Evolutionary conservation across 2,797 vertebrate genomes (phyloP), one percentile per base, ranked within the genome.

Genomic region (Enoplosus armatus): DNA sequence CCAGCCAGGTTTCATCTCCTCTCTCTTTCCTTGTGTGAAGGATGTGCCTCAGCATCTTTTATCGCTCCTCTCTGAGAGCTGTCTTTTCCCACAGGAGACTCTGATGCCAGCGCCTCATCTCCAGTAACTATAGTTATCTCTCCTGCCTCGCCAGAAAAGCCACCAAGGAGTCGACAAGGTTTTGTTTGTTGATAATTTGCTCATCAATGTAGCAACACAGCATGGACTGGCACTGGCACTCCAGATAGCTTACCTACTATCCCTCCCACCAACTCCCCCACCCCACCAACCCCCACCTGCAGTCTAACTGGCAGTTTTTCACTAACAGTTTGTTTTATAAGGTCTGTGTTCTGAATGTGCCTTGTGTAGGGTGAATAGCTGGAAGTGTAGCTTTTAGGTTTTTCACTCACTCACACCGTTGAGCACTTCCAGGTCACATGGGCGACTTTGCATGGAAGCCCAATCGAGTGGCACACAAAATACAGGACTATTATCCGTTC

Each of bases 81-180:
- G 48, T 93, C 35, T 88, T 85, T 94, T 79, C 92, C 39, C 82
- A 93, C 95, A 96, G 94, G 93, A 94, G 92, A 93, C 37, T 92
- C 89, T 63, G 95, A 95, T 82, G 84, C 70, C 92, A 31, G 90
- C 81, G 59, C 91, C 86, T 94, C 95, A 82, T 94, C 94, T 89
- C 90, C 95, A 82, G 60, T 97, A 95, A 88, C 95, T 94, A 95
- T 96, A 94, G 89, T 95, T 94, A 90, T 96, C 88, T 93, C 92
- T 86, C 90, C 93, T 90, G 93, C 95, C 89, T 96, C 94, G 78
- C 94, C 96, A 91, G 91, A 96, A 96, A 97, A 96, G 82, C 95
- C 94, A 72, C 94, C 94, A 81, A 93, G 91, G 87, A 86, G 91
- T 87, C 93, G 90, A 95, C 96, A 97, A 97, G 96, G 96, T 97